These are phyloP conservation scores for Ceratothoa steindachneri DNA, from an alignment of 2,888 invertebrate genomes.

Conservation along the genomic window DNA sequence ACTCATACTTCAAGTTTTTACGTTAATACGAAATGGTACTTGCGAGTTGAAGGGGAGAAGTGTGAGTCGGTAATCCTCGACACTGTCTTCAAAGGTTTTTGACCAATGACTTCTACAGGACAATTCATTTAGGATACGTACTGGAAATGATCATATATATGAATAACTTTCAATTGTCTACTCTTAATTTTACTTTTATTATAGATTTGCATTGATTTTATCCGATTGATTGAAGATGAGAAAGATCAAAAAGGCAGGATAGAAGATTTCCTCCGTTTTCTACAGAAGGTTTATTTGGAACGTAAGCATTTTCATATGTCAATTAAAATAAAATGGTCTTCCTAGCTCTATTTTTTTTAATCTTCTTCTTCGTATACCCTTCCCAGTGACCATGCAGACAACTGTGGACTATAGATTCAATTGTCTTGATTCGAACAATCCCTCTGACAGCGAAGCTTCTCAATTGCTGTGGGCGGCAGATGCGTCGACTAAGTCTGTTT, in stretches of 20 bases:
- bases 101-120: no score
- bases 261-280: not conserved
- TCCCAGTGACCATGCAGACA: constrained; percentile 34
- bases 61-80: no score
- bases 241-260: not conserved
- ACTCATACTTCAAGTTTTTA: no score
- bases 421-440: constrained; percentile 51
- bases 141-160: no score
- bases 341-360: not conserved
- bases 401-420: constrained; percentile 27
- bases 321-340: not conserved
- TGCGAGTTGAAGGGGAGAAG: no score
- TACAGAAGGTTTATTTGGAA: not conserved
- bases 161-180: no score
- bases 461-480: constrained; percentile 67
- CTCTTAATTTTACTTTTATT: no score
- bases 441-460: not conserved
- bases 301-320: not conserved
- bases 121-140: no score
- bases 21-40: no score
- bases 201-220: not conserved
- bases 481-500: constrained; percentile 66
- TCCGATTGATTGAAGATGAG: not conserved
- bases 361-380: no score
- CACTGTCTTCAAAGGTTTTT: no score